phyloP scores from a whole-genome alignment of 2,797 vertebrate species.

The Gymnoscopelus braueri region DNA sequence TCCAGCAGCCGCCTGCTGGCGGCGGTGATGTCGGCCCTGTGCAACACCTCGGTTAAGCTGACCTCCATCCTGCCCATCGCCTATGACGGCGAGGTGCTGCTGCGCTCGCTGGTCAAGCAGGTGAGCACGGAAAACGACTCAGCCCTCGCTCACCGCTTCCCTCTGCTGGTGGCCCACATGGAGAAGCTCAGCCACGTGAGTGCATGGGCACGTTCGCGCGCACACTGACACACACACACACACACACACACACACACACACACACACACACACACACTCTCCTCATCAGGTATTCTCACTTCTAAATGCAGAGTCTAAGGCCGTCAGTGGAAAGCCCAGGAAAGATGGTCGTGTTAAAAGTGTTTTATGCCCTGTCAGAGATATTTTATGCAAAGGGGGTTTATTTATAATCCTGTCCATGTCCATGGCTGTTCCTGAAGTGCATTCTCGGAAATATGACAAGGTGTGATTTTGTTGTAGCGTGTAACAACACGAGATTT shows the following conservation, averaged over 20 bases:
- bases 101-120: constrained; percentile 96
- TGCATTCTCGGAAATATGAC: background rate
- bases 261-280: background rate
- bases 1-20: constrained; percentile 96
- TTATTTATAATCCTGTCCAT: background rate
- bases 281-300: background rate
- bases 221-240: background rate
- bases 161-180: constrained; percentile 97
- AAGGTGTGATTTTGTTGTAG: too few species aligned
- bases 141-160: constrained; percentile 94
- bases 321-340: background rate
- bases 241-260: background rate
- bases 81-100: constrained; percentile 93
- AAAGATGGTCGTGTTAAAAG: background rate
- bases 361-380: background rate
- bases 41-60: constrained; percentile 96
- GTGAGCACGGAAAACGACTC: constrained; percentile 99
- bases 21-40: constrained; percentile 98
- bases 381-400: background rate
- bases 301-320: background rate
- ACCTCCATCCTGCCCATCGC: constrained; percentile 98
- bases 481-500: background rate
- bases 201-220: constrained; percentile 4
- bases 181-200: constrained; percentile 97
- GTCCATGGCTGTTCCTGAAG: background rate